phyloP scores from a whole-genome alignment of 2,113 vertebrate genomes.

The Blennius ocellaris region DNA sequence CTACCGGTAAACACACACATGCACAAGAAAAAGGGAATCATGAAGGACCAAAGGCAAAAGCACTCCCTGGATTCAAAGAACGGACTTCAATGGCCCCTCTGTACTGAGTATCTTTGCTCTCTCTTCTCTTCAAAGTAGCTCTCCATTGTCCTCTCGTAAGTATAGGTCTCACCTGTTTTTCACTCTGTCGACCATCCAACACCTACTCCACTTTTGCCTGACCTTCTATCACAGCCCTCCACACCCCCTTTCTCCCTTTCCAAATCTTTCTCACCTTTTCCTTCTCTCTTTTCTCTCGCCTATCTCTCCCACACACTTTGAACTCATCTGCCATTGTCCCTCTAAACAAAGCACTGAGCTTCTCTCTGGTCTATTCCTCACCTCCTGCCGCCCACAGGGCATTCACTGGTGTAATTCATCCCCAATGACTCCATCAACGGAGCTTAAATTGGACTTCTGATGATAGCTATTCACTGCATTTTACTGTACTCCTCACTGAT shows the following conservation, averaged over 20 bases:
- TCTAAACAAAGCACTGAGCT: conserved; percentile 40
- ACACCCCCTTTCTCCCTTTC: not conserved
- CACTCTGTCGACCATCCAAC: conserved; percentile 34
- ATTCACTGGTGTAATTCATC: conserved; percentile 34
- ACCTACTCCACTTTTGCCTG: conserved; percentile 22
- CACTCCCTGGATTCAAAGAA: conserved; percentile 43
- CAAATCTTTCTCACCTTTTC: conserved; percentile 19
- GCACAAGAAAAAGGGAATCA: not conserved
- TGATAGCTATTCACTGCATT: conserved; percentile 43
- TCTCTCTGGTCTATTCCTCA: conserved; percentile 14
- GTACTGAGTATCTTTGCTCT: conserved; percentile 28
- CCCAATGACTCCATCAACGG: conserved; percentile 38
- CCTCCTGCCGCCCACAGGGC: not conserved
- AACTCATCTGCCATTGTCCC: conserved; percentile 36
- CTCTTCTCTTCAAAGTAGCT: conserved; percentile 46
- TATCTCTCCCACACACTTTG: conserved; percentile 36
- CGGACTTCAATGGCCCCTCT: conserved; percentile 40
- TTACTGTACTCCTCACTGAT: conserved; percentile 11
- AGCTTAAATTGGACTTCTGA: conserved; percentile 51
- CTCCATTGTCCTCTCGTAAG: conserved; percentile 47
- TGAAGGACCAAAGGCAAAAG: conserved; percentile 31
- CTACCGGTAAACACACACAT: not conserved
- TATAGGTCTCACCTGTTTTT: conserved; percentile 57
- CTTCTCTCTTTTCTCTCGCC: conserved; percentile 1
- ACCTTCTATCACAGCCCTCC: conserved; percentile 35